phyloP scores from a whole-genome alignment of 2,888 invertebrate genomes.

The Anodontia alba region DNA sequence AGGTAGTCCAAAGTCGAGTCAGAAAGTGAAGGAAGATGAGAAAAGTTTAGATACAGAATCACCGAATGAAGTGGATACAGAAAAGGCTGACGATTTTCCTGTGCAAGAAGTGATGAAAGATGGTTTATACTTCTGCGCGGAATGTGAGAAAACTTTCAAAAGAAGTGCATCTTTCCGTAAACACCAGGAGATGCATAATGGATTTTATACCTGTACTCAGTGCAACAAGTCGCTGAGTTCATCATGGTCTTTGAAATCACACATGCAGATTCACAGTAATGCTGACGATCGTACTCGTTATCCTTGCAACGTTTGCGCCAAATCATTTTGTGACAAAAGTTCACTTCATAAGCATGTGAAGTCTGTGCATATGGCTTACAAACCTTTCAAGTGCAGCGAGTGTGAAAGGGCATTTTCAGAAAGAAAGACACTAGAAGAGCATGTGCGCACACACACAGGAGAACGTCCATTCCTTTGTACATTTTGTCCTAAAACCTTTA shows the following conservation, averaged over 20 bases:
- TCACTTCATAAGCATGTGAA: constrained; percentile 59
- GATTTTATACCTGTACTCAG: constrained; percentile 36
- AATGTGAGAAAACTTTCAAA: constrained; percentile 46
- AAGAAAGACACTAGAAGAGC: constrained; percentile 49
- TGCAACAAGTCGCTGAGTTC: constrained; percentile 47
- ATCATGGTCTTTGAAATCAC: constrained; percentile 32
- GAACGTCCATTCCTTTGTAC: constrained; percentile 55
- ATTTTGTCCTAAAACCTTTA: constrained; percentile 52
- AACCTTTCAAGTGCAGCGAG: constrained; percentile 40
- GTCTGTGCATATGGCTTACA: constrained; percentile 53
- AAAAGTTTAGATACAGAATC: not conserved
- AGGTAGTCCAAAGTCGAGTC: not conserved
- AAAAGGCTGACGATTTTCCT: not conserved
- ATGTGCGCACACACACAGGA: constrained; percentile 53
- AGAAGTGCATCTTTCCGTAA: constrained; percentile 30
- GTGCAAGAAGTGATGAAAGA: not conserved
- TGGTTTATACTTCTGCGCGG: constrained; percentile 31
- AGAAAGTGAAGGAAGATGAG: not conserved
- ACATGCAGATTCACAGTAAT: constrained; percentile 19
- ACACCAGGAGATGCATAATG: constrained; percentile 50
- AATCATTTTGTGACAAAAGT: constrained; percentile 47
- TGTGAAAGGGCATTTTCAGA: constrained; percentile 50
- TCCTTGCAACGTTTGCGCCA: constrained; percentile 1
- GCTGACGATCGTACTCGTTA: not conserved
- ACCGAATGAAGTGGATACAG: not conserved